These are phyloP conservation scores for Coleophora deauratella DNA, from an alignment of 2,888 invertebrate genomes.

Conservation along the genomic window DNA sequence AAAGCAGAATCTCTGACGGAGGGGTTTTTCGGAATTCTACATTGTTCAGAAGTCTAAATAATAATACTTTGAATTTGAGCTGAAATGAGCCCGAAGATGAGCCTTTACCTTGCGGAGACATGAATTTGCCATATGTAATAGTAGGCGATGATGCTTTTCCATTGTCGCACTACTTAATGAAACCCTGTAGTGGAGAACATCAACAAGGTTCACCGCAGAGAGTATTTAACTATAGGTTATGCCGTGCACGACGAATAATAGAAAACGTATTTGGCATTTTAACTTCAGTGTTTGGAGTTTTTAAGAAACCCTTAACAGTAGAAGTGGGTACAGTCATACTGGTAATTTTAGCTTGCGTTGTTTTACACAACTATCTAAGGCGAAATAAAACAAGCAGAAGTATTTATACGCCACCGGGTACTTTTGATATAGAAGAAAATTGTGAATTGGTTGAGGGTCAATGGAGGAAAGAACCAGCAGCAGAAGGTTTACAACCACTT, in stretches of 20 bases:
- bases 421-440: too few species aligned
- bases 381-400: too few species aligned
- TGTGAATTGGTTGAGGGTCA: too few species aligned
- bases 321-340: slow-evolving; percentile 21
- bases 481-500: too few species aligned
- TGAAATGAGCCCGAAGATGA: slow-evolving; percentile 19
- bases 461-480: too few species aligned
- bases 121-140: slow-evolving; percentile 26
- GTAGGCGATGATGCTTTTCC: slow-evolving; percentile 29
- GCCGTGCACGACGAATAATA: slow-evolving; percentile 19
- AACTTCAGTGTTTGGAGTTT: slow-evolving; percentile 25
- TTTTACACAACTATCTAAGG: too few species aligned
- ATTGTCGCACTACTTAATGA: slow-evolving; percentile 24
- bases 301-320: slow-evolving; percentile 22
- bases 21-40: slow-evolving; percentile 18
- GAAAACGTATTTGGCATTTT: slow-evolving; percentile 24
- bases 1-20: slow-evolving; percentile 22
- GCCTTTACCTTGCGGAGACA: slow-evolving; percentile 17
- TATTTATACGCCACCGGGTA: too few species aligned
- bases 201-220: slow-evolving; percentile 19
- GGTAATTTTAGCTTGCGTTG: too few species aligned
- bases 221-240: slow-evolving; percentile 20
- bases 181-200: slow-evolving; percentile 26
- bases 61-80: slow-evolving; percentile 21
- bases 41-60: slow-evolving; percentile 20